These are phyloP conservation scores for Acropora tenuis DNA, from an alignment of 64 coral and sea anemone genomes.

Conservation along the genomic window DNA sequence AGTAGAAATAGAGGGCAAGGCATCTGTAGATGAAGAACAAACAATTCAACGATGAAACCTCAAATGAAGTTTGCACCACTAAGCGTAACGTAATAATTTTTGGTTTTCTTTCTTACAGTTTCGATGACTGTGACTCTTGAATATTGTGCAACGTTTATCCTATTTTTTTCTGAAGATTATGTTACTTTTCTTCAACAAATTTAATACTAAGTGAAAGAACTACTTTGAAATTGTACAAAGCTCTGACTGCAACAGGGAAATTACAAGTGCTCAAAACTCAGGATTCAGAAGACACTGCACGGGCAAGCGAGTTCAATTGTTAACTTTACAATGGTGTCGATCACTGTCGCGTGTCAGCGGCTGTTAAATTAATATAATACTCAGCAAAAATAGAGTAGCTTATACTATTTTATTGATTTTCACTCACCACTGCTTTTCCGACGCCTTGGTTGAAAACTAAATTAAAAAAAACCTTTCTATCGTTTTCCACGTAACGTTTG, in stretches of 20 bases:
- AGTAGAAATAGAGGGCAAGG: constrained; percentile 12
- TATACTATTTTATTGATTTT: neutral
- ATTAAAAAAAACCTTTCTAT: neutral
- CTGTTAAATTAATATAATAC: too few relatives aligned
- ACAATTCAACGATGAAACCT: constrained; percentile 6
- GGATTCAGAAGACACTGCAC: neutral
- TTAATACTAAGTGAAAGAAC: too few relatives aligned
- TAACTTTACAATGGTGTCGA: neutral
- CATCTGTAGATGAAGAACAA: neutral
- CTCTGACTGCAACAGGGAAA: too few relatives aligned
- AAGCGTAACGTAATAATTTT: constrained; percentile 15
- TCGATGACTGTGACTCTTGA: too few relatives aligned
- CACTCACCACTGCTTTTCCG: neutral
- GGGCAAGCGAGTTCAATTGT: neutral
- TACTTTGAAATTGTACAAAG: too few relatives aligned
- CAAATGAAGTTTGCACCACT: constrained; percentile 18
- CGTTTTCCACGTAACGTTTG: neutral
- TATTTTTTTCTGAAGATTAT: too few relatives aligned
- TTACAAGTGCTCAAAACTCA: too few relatives aligned
- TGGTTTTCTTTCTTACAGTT: neutral
- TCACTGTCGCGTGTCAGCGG: too few relatives aligned
- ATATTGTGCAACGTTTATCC: too few relatives aligned
- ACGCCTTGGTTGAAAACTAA: neutral
- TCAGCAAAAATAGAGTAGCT: neutral
- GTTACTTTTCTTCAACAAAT: too few relatives aligned